Percentiles rank a stretch among this genome's conserved stretches.
Evolutionary conservation across 2,113 vertebrate genomes (phyloP).

Genomic region (Perca flavescens): DNA sequence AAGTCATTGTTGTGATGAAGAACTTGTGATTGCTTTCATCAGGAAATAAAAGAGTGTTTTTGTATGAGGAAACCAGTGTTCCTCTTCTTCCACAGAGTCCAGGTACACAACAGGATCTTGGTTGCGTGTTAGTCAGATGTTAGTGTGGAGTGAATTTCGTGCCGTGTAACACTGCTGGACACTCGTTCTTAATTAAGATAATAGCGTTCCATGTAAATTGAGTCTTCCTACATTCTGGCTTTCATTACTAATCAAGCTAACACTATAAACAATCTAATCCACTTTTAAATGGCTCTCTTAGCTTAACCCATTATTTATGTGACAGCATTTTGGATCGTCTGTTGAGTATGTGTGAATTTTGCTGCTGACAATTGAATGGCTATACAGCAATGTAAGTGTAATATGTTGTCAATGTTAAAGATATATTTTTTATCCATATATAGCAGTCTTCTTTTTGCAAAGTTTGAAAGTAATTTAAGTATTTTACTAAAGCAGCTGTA

Average conservation of each 20-base stretch:
- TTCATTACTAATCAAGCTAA: constrained; percentile 31
- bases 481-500: background rate
- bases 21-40: background rate
- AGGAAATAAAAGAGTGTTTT: background rate
- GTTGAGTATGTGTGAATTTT: background rate
- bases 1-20: constrained; percentile 8
- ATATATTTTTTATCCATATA: background rate
- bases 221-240: constrained; percentile 41
- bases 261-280: constrained; percentile 33
- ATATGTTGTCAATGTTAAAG: background rate
- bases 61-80: background rate
- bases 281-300: background rate
- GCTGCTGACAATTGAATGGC: background rate
- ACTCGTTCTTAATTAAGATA: constrained; percentile 49
- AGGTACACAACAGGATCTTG: background rate
- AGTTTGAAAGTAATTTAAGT: background rate
- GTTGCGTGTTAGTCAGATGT: constrained; percentile 20
- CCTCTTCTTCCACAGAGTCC: constrained; percentile 1
- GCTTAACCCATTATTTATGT: constrained; percentile 9
- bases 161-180: constrained; percentile 28
- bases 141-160: constrained; percentile 2
- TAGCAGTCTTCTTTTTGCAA: background rate
- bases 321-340: background rate
- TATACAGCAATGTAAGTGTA: background rate
- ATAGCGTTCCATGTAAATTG: constrained; percentile 40